phyloP scores from a whole-genome alignment of 2,113 vertebrate genomes.

The Ia io region DNA sequence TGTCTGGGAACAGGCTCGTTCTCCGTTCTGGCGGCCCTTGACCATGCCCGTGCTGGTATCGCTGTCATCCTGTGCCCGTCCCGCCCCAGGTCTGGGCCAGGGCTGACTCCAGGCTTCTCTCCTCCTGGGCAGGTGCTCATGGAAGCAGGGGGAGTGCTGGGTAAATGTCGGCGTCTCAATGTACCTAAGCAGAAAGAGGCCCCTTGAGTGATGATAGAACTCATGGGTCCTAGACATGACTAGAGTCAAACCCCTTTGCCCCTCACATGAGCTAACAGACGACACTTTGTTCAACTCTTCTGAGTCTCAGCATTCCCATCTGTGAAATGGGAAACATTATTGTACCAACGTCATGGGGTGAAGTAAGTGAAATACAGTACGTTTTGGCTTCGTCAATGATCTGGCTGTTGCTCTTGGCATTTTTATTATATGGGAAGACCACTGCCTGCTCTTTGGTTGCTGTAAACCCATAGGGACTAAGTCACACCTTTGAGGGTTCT shows the following conservation, averaged over 20 bases:
- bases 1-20: not conserved
- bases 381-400: too few relatives aligned
- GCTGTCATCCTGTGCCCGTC: not conserved
- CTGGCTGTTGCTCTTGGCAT: not conserved
- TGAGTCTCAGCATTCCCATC: not conserved
- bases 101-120: not conserved
- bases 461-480: not conserved
- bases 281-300: not conserved
- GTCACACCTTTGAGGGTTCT: not conserved
- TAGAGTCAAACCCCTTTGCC: not conserved
- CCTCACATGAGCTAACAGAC: fast-evolving
- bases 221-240: fast-evolving
- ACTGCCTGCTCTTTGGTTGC: fast-evolving
- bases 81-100: not conserved
- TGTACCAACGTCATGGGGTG: not conserved
- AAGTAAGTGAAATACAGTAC: not conserved
- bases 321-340: not conserved
- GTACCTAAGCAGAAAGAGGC: not conserved
- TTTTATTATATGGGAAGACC: not conserved
- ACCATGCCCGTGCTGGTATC: fast-evolving
- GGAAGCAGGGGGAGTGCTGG: not conserved
- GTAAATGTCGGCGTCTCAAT: not conserved
- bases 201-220: not conserved
- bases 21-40: not conserved
- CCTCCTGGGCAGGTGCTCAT: not conserved